Evolutionary conservation across 2,888 invertebrate genomes (phyloP).

Genomic region (Diploptera punctata): DNA sequence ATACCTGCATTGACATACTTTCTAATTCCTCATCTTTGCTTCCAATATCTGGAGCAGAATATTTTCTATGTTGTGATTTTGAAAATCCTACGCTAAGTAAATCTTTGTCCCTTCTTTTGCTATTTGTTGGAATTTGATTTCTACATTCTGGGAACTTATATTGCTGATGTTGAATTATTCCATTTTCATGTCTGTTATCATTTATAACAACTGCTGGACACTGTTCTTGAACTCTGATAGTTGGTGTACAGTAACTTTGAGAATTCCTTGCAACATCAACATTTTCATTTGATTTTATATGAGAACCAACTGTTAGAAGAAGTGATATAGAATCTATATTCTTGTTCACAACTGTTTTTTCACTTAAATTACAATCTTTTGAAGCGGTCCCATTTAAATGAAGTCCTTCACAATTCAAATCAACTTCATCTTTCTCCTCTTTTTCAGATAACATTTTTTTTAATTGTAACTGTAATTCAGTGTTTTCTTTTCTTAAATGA

Average conservation of each 20-base stretch:
- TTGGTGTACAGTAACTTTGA: not conserved
- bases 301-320: not conserved
- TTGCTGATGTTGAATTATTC: no score
- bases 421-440: not conserved
- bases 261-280: not conserved
- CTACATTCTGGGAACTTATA: no score
- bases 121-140: no score
- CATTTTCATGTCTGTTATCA: no score
- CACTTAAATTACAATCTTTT: not conserved
- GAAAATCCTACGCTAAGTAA: no score
- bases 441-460: slow-evolving; percentile 10
- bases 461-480: not conserved
- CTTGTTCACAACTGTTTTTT: not conserved
- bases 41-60: no score
- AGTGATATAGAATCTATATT: not conserved
- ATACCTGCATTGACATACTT: no score
- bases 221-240: not conserved
- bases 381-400: not conserved
- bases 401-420: not conserved
- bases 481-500: slow-evolving; percentile 23
- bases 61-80: no score
- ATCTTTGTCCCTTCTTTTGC: no score
- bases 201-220: no score
- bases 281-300: not conserved
- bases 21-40: no score